Percentiles rank a stretch among this genome's conserved stretches.
Evolutionary conservation across 2,888 invertebrate species (phyloP).

Genomic region (Clivina fossor): DNA sequence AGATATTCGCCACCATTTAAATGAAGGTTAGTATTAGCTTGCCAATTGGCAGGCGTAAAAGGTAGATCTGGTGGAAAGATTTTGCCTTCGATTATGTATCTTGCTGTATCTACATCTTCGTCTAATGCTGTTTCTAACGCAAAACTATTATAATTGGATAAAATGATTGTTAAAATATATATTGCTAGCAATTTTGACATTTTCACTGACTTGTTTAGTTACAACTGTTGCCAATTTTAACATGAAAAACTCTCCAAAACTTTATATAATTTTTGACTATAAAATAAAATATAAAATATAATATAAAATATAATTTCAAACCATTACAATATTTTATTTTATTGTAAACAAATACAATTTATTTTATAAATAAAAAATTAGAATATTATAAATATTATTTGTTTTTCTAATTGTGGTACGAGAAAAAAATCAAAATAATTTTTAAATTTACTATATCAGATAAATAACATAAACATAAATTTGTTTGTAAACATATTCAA

Average conservation of each 20-base stretch:
- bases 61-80: constrained; percentile 72
- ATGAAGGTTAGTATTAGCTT: constrained; percentile 73
- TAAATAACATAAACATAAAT: too few species aligned
- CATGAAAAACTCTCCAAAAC: background rate
- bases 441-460: too few species aligned
- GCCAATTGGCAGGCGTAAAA: constrained; percentile 66
- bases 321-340: too few species aligned
- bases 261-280: background rate
- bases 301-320: background rate
- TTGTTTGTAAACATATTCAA: too few species aligned
- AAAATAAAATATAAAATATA: background rate
- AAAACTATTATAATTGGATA: constrained; percentile 3
- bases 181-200: constrained; percentile 24
- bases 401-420: too few species aligned
- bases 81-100: constrained; percentile 79
- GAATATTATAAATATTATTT: too few species aligned
- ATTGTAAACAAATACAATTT: too few species aligned
- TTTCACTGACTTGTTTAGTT: background rate
- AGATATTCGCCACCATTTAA: constrained; percentile 88
- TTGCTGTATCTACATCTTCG: constrained; percentile 55
- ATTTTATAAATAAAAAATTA: too few species aligned
- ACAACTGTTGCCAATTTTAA: background rate
- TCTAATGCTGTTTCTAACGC: constrained; percentile 37
- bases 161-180: constrained; percentile 14
- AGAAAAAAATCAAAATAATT: too few species aligned